Percentiles rank a stretch among this genome's conserved stretches.
These are phyloP conservation scores for Meliscaeva auricollis DNA, from an alignment of 2,888 invertebrate species.

Conservation along the genomic window DNA sequence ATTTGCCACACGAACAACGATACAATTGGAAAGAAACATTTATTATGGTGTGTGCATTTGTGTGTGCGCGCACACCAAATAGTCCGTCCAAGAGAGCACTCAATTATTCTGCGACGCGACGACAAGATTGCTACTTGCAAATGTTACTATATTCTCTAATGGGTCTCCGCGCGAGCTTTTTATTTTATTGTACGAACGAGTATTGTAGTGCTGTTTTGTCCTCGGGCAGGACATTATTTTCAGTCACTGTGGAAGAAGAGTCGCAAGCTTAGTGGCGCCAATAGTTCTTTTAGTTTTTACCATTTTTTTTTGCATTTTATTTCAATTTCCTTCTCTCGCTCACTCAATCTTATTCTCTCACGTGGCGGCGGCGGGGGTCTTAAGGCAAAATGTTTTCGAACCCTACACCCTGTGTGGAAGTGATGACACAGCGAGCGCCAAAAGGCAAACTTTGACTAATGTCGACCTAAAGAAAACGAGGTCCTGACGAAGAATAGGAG, in stretches of 20 bases:
- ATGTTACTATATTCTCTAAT: slow-evolving; percentile 43
- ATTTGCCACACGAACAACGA: slow-evolving; percentile 6
- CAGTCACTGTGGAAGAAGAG: slow-evolving; percentile 51
- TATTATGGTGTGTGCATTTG: slow-evolving; percentile 13
- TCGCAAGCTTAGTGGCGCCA: slow-evolving; percentile 72
- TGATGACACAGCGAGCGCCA: slow-evolving; percentile 74
- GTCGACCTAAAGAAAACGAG: slow-evolving; percentile 44
- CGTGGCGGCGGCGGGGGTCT: background rate
- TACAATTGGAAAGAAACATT: background rate
- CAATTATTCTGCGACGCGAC: slow-evolving; percentile 67
- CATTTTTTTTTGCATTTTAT: too few species aligned
- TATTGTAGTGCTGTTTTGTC: slow-evolving; percentile 60
- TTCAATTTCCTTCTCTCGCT: too few species aligned
- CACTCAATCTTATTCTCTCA: slow-evolving; percentile 1
- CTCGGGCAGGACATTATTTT: slow-evolving; percentile 73
- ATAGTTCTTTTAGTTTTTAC: slow-evolving; percentile 37
- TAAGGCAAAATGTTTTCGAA: background rate
- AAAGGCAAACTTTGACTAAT: slow-evolving; percentile 75
- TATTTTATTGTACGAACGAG: slow-evolving; percentile 1
- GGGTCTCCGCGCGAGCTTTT: slow-evolving; percentile 51
- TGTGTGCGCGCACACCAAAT: slow-evolving; percentile 37
- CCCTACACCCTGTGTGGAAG: slow-evolving; percentile 19
- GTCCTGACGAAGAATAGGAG: background rate
- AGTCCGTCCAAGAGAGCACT: slow-evolving; percentile 42
- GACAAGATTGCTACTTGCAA: slow-evolving; percentile 47